Evolutionary conservation across 2,797 vertebrate species (phyloP).

Genomic region (Miopithecus talapoin): DNA sequence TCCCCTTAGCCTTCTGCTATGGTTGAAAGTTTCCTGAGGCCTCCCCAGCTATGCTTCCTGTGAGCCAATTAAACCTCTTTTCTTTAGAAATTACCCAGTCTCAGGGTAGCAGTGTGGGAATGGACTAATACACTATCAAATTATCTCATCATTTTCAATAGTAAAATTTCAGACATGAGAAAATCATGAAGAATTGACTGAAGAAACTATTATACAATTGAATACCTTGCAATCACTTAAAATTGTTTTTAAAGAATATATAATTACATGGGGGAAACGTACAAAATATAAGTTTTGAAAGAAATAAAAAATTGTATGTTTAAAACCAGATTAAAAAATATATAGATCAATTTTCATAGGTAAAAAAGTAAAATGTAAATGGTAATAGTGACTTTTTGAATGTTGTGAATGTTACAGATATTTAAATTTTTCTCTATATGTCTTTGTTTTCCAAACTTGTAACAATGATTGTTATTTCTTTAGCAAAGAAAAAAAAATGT

Average conservation of each 20-base stretch:
- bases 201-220: background rate
- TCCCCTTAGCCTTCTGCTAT: background rate
- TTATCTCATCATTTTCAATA: background rate
- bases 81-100: background rate
- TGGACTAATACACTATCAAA: background rate
- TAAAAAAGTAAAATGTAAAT: background rate
- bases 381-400: background rate
- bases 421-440: background rate
- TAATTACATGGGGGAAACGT: background rate
- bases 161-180: background rate
- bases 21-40: background rate
- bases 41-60: background rate
- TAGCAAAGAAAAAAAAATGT: background rate
- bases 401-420: background rate
- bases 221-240: background rate
- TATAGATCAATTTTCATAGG: background rate
- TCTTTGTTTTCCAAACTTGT: slow-evolving; percentile 20
- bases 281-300: background rate
- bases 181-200: background rate
- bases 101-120: background rate
- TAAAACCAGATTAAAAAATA: background rate
- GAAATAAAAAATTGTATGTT: slow-evolving; percentile 7
- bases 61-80: background rate
- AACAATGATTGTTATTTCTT: background rate
- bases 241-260: background rate